These are phyloP conservation scores for Mesoligia furuncula DNA, from an alignment of 2,888 invertebrate species.

Conservation along the genomic window DNA sequence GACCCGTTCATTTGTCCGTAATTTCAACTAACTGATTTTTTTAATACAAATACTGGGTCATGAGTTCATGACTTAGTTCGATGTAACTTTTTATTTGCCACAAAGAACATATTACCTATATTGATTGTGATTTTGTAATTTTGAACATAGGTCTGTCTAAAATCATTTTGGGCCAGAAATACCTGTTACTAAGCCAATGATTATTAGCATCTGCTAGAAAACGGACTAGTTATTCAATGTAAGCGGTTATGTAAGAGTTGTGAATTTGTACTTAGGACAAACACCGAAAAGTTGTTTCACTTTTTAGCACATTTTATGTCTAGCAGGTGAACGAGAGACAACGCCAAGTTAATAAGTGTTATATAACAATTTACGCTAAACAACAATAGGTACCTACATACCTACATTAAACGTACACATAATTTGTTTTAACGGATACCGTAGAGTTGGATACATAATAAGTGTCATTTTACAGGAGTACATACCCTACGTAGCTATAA, in stretches of 20 bases:
- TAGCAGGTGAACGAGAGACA: conserved; percentile 25
- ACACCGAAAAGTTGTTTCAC: conserved; percentile 22
- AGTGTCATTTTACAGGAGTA: conserved; percentile 24
- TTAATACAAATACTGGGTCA: conserved; percentile 64
- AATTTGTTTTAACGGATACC: conserved; percentile 5
- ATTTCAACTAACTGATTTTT: conserved; percentile 63
- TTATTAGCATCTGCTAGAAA: conserved; percentile 1
- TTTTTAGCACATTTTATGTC: conserved; percentile 39
- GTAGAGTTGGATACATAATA: conserved; percentile 16
- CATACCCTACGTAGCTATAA: conserved; percentile 4
- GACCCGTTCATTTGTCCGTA: conserved; percentile 64
- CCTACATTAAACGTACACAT: neutral
- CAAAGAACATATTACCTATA: conserved; percentile 20
- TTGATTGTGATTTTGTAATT: conserved; percentile 27
- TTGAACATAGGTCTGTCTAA: neutral
- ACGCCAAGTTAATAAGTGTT: conserved; percentile 44
- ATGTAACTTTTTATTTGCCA: conserved; percentile 47
- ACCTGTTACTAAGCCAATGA: conserved; percentile 5
- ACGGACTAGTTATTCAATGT: conserved; percentile 4
- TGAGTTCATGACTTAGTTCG: conserved; percentile 69
- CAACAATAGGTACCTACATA: conserved; percentile 1
- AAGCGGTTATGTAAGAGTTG: conserved; percentile 17
- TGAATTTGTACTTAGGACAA: conserved; percentile 16
- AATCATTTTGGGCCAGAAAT: neutral
- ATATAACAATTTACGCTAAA: conserved; percentile 42